Conservation (phyloP, 2,113 vertebrate species). For the Periophthalmodon schlosseri region DNA sequence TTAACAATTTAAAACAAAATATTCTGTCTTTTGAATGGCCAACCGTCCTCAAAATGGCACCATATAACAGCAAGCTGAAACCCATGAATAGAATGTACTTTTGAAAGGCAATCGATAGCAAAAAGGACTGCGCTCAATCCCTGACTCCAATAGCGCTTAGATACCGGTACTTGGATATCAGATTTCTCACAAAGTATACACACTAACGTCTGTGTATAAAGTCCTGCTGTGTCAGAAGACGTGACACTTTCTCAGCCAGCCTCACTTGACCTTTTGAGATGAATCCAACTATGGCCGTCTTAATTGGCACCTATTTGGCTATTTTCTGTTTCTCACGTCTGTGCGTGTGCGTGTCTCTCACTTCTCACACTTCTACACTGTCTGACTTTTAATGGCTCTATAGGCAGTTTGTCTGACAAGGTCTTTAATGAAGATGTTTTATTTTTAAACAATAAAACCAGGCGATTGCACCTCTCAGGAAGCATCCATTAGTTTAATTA, state of each 20-base stretch:
- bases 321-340: conserved; percentile 19
- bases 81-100: too few species aligned
- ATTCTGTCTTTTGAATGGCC: too few species aligned
- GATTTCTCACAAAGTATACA: background rate
- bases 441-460: conserved; percentile 41
- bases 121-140: background rate
- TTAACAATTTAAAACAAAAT: too few species aligned
- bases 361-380: conserved; percentile 29
- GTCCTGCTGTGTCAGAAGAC: conserved; percentile 23
- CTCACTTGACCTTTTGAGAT: conserved; percentile 65
- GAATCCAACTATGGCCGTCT: conserved; percentile 46
- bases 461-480: conserved; percentile 49
- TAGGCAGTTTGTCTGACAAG: conserved; percentile 20
- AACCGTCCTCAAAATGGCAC: too few species aligned
- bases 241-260: conserved; percentile 12
- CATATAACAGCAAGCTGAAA: too few species aligned
- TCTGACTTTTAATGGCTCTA: conserved; percentile 60
- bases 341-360: conserved; percentile 7
- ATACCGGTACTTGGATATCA: background rate
- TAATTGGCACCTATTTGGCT: conserved; percentile 58
- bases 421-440: background rate
- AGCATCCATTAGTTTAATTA: conserved; percentile 50
- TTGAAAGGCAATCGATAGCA: too few species aligned
- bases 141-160: background rate
- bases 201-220: conserved; percentile 1